Base-by-base conservation (phyloP, 2,113 vertebrate genomes). In the Anoplopoma fimbria region DNA sequence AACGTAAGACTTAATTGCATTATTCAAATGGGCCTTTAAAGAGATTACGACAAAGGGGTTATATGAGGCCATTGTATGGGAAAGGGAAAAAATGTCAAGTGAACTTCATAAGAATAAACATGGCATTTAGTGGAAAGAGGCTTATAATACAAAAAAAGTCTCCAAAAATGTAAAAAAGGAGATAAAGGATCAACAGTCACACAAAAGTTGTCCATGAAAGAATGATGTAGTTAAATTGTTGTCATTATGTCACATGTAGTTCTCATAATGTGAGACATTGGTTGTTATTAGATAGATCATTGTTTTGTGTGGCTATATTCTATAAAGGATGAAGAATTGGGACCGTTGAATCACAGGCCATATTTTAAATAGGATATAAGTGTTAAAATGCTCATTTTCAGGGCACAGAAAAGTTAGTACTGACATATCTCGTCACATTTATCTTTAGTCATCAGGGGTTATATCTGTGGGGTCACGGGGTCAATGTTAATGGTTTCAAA, bases 1-100 rank as follows among this genome's bases (percentile, higher is more conserved):
- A 89, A 77, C 79, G 9, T 63, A 6, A 7, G 19, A 42, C 10
- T 79, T n/a, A 57, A 62, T 80, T 79, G 47, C 75, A 61, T 62
- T 27, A 55, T 33, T 65, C 2, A 21, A 58, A 42, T 58, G 13
- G 13, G 6, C 6, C 55, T 29, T 42, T 4, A 25, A 51, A 58
- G 3, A 9, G 4, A 9, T 60, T 13, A 17, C 1, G 0, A 53
- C 10, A 53, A 57, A 49, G 3, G 2, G 29, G 45, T 62, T 10
- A 55, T 29, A 62, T 23, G 42, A 69, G 36, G 62, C 23, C 6
- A 19, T n/a, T 15, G 10, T 15, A 23, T 9, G 5, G 23, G 2
- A 19, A 47, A 49, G n/a, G 6, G 15, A 45, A 45, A 15, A 45
- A 45, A 21, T 42, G 40, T 15, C 47, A 51, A 73, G 71, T 15